Conservation (phyloP, 2,797 vertebrate species). For the Gallirallus australis region DNA sequence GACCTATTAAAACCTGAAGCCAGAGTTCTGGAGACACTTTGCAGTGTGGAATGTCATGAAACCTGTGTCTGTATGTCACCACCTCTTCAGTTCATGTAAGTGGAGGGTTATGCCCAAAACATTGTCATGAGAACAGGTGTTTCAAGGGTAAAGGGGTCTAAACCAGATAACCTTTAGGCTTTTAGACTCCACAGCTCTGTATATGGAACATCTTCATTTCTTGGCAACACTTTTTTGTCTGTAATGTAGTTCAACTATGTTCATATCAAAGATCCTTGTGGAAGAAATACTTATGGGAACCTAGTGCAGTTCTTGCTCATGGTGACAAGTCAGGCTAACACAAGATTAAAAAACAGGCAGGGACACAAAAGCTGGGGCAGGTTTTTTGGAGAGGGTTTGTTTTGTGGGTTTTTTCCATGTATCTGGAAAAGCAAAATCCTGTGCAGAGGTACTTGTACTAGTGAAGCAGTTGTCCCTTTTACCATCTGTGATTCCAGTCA, state of each 20-base stretch:
- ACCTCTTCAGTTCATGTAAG: background rate
- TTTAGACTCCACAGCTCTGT: background rate
- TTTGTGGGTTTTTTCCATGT: background rate
- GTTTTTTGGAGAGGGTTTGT: background rate
- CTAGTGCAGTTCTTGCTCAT: background rate
- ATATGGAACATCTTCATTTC: background rate
- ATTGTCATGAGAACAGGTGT: background rate
- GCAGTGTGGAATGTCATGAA: background rate
- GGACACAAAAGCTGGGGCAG: background rate
- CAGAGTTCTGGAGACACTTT: background rate
- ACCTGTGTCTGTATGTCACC: background rate
- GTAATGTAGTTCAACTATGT: background rate
- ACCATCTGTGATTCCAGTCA: background rate
- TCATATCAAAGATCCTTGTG: background rate
- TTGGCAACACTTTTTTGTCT: background rate
- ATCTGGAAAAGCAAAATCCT: background rate
- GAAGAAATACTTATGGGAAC: background rate
- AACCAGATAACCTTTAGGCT: background rate
- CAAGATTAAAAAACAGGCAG: background rate
- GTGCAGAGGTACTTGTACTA: background rate
- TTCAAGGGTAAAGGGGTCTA: background rate
- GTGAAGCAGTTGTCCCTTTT: background rate
- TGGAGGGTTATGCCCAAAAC: background rate
- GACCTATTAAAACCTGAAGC: background rate
- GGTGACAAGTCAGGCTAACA: background rate